These are phyloP conservation scores for Meteorus sp. DNA, from an alignment of 1,140 invertebrate species.

Conservation along the genomic window DNA sequence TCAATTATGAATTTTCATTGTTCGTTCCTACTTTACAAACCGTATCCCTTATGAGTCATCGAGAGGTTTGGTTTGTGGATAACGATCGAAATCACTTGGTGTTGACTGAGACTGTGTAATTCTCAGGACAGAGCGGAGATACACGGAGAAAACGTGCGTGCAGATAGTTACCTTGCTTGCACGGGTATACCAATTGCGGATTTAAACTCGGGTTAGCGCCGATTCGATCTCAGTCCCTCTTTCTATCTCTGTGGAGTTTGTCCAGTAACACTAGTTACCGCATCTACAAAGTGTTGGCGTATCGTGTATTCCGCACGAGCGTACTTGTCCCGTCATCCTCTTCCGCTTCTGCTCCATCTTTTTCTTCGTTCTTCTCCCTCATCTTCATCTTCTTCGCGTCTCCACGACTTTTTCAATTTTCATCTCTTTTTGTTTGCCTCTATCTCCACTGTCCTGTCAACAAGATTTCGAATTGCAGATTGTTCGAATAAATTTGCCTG, in stretches of 20 bases:
- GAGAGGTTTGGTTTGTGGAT: slow-evolving; percentile 3
- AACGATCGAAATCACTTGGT: slow-evolving; percentile 23
- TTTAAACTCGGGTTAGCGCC: slow-evolving; percentile 27
- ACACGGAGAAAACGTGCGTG: slow-evolving; percentile 22
- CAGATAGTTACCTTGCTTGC: slow-evolving; percentile 6
- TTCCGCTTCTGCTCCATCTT: slow-evolving; percentile 9
- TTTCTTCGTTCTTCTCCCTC: slow-evolving; percentile 4
- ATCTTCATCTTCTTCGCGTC: slow-evolving; percentile 7
- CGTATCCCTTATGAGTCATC: no score
- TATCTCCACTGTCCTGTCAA: slow-evolving; percentile 18
- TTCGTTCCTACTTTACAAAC: no score
- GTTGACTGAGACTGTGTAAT: neutral
- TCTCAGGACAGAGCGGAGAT: slow-evolving; percentile 17
- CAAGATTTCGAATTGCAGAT: neutral
- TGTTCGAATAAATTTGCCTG: no score
- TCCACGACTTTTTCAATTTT: slow-evolving; percentile 8
- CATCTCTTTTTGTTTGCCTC: slow-evolving; percentile 1
- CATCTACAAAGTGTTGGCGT: slow-evolving; percentile 28
- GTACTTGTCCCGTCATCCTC: slow-evolving; percentile 2
- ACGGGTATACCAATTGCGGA: slow-evolving; percentile 29
- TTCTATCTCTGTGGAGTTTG: slow-evolving; percentile 27
- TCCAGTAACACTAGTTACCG: slow-evolving; percentile 23
- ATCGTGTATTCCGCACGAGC: slow-evolving; percentile 17
- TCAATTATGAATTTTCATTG: no score
- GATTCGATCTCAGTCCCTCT: slow-evolving; percentile 22